Base-by-base conservation (phyloP, 2,113 vertebrate genomes). In the Connochaetes taurinus region DNA sequence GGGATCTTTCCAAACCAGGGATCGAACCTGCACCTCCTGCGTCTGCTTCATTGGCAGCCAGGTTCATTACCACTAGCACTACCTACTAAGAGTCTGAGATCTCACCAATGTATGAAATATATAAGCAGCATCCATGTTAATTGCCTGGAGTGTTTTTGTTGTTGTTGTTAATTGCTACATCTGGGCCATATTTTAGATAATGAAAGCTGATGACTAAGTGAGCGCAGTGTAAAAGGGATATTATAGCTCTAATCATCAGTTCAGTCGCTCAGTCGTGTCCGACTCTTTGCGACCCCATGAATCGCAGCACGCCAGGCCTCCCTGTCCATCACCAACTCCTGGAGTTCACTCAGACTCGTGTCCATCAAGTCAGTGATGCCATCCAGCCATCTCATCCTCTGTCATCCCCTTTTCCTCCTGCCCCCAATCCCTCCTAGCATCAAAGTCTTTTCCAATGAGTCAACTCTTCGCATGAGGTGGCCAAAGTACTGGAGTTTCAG, bases 21-120 rank as follows among this genome's bases (percentile, higher is more conserved):
- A 40, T 71, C 1, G 10, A 40, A 71, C 5, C 19, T 6, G n/a
- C 10, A 71, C 21, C n/a, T 71, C 67, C 67, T 23, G 23, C 1
- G 2, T 71, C 67, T 71, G 19, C n/a, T 71, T 71, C 67, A 71
- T 2, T 23, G n/a, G n/a, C n/a, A 40, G 9, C 19, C 67, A 71
- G n/a, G 67, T 12, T 71, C 33, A 40, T 40, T 71, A 71, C 5
- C 67, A 13, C 67, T 71, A 71, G 9, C 67, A 19, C n/a, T 2
- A 71, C n/a, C 67, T 36, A 23, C 14, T 19, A 12, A 60, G 52
- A 19, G 15, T 47, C n/a, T 67, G 64, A 64, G 45, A 12, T 43
- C 78, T 60, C 0, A 0, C 17, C 53, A 6, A 4, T 1, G 17
- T 10, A 2, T 60, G 15, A 84, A 13, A 53, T 17, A 21, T 13